Conservation (phyloP, 2,797 vertebrate species). For the Menidia menidia region DNA sequence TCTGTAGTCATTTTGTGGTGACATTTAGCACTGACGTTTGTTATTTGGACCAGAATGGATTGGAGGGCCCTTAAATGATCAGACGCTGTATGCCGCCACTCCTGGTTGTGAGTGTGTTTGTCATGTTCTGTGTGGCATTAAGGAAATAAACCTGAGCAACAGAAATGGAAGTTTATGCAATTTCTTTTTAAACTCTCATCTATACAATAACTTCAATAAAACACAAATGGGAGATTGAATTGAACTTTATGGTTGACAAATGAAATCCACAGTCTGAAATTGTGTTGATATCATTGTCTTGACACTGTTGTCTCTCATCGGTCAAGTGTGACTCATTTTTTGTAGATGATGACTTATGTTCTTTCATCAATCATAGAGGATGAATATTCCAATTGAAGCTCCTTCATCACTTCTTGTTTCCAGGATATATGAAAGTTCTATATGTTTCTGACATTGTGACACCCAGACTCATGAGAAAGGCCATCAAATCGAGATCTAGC, state of each 20-base stretch:
- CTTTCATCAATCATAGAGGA: neutral
- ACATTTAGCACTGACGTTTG: slow-evolving; percentile 36
- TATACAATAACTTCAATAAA: neutral
- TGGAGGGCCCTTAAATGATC: slow-evolving; percentile 16
- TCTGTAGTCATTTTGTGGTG: slow-evolving; percentile 11
- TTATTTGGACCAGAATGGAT: slow-evolving; percentile 10
- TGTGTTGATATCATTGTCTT: neutral
- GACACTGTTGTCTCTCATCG: neutral
- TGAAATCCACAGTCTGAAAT: slow-evolving; percentile 6
- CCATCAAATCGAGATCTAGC: slow-evolving; percentile 54
- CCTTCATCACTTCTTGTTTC: slow-evolving; percentile 1
- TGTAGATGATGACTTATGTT: neutral
- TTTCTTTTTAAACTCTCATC: slow-evolving; percentile 9
- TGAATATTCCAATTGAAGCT: neutral
- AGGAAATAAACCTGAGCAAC: neutral
- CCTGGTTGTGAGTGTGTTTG: slow-evolving; percentile 3
- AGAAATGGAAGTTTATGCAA: slow-evolving; percentile 16
- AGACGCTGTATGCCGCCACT: slow-evolving; percentile 1
- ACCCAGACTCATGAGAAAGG: slow-evolving; percentile 33
- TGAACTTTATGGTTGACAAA: slow-evolving; percentile 6
- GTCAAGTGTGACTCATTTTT: neutral
- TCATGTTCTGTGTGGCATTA: neutral
- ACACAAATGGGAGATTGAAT: too few species aligned
- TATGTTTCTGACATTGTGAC: slow-evolving; percentile 4
- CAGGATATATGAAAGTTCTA: slow-evolving; percentile 1